Base-by-base conservation (phyloP, 2,113 vertebrate genomes). In the Ciconia boyciana region DNA sequence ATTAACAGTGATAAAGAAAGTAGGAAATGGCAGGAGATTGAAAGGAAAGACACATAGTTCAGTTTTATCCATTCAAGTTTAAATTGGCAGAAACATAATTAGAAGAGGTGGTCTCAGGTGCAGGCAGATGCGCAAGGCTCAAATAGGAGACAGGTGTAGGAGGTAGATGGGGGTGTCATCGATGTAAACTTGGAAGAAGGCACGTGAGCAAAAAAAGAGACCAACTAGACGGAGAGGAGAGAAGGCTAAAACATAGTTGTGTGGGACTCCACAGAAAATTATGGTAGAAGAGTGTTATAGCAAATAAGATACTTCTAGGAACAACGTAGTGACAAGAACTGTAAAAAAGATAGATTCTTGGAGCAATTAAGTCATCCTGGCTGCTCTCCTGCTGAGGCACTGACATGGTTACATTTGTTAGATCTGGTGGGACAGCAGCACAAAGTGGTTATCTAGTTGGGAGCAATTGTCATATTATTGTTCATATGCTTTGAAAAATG, bases 401-500 rank as follows among this genome's bases (percentile, higher is more conserved):
- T 70, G 78, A 44, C 28, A 2, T 39, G 22, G 87, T 69, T 83
- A 26, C 31, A 18, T 74, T 70, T 91, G 82, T 64, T 80, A 79
- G 83, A 89, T 92, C 61, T 94, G 86, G 71, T 87, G 87, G 91
- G 94, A 88, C 71, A 85, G 71, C 78, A 93, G 54, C 71, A 74
- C 61, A 46, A 76, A 83, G 70, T 79, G 66, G 58, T 85, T 91
- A 34, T 70, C 71, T 96, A 57, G 79, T 83, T 18, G 5, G 75
- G 78, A 96, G 71, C 66, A 96, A 74, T 90, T 91, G 91, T 82
- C 75, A 11, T 74, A 13, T 91, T 94, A 91, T n/a, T 77, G 94
- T 94, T 94, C 66, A 22, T 91, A 66, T 51, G 89, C 71, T 90
- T 78, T 91, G 87, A 83, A 94, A 95, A 97, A 94, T 64, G 61